Evolutionary conservation across 2,888 invertebrate species (phyloP).

Genomic region (Norana najaformis): DNA sequence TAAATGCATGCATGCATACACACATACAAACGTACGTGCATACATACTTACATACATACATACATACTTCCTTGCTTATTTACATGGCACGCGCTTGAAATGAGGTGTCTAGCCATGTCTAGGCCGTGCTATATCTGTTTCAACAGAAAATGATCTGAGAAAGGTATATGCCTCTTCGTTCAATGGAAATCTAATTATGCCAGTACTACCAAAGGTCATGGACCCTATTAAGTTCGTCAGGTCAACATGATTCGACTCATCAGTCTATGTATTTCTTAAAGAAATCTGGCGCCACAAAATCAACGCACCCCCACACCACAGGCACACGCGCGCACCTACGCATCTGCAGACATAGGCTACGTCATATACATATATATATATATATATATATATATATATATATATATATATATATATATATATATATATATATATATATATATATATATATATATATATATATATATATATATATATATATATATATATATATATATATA

Average conservation of each 20-base stretch:
- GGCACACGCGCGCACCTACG: background rate
- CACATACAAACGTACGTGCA: too few relatives aligned
- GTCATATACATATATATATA: too few relatives aligned
- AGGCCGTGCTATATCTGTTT: background rate
- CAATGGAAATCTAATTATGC: background rate
- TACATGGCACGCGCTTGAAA: background rate
- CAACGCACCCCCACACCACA: background rate
- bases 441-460: too few relatives aligned
- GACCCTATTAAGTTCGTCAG: background rate
- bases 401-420: too few relatives aligned
- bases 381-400: too few relatives aligned
- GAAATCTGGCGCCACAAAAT: background rate
- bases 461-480: too few relatives aligned
- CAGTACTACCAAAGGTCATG: background rate
- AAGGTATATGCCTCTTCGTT: background rate
- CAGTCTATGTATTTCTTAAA: background rate
- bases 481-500: too few relatives aligned
- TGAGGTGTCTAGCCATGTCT: background rate
- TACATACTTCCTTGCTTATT: too few relatives aligned
- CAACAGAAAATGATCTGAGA: background rate
- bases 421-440: too few relatives aligned
- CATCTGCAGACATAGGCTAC: background rate
- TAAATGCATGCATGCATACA: too few relatives aligned
- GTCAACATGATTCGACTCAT: background rate
- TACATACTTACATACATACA: too few relatives aligned